Evolutionary conservation across 2,888 invertebrate species (phyloP), one percentile per base, ranked within the genome.

Genomic region (Polymixis flavicincta): DNA sequence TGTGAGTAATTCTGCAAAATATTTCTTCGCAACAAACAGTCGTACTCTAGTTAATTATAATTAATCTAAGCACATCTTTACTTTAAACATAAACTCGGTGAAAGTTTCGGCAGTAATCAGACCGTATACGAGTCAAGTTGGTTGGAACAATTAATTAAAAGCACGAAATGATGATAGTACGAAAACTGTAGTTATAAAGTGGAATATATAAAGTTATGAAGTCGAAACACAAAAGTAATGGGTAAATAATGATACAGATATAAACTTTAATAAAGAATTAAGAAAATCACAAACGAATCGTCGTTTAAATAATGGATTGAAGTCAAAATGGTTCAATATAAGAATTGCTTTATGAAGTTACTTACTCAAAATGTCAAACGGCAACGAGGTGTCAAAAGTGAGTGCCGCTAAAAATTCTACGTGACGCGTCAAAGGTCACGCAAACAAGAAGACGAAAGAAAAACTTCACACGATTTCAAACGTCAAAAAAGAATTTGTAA

Each of bases 51-150:
- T 72, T 82, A 55, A 81, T 81, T 74, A 75, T 85, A 82, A 82
- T 76, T 63, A 82, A 85, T 71, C n/a, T 74, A 85, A 85, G 71
- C 70, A 72, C 61, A 61, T 80, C 42, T 61, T 76, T 68, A 69
- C 85, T 82, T 82, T 63, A 67, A 82, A 82, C 85, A 70, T 82
- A 67, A 82, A 76, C 77, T 69, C 7, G 37, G 28, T 3, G 28
- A 76, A 82, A 82, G 71, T 82, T 82, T 82, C 7, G 63, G 68
- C 83, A 82, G 82, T 82, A 85, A 67, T 85, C 83, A 81, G 75
- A 84, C 85, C 85, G 50, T 76, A 76, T 70, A 85, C 70, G 78
- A 72, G 76, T 82, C 57, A 82, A 82, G 85, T 82, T 82, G 28
- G 57, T 45, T 72, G 22, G 32, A 85, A 72, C 71, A 85, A 82